Evolutionary conservation across 2,113 vertebrate genomes (phyloP), one percentile per base, ranked within the genome.

Genomic region (Eubucco bourcierii): DNA sequence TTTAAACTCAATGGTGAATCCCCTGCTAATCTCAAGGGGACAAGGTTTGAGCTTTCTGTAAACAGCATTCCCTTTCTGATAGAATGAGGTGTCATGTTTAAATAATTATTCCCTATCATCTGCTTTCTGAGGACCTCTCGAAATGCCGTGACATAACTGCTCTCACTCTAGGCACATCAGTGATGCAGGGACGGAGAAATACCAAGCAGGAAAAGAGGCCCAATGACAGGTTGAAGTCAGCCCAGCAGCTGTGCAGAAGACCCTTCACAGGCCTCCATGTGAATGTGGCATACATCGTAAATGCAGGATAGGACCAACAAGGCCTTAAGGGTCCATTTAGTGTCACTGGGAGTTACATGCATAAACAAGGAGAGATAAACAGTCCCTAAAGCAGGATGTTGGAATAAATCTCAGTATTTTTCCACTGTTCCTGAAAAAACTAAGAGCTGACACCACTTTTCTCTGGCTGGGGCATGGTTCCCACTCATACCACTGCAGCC

Each of bases 271-370:
- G 41, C 50, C 82, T 64, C 76, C 34, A 34, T 0, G 34, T 5
- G 47, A 76, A 58, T 10, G 2, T 10, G 1, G 64, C 50, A 5
- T 2, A 37, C 63, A 73, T 56, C 28, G 29, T 8, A 87, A 85
- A 72, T 14, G 47, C 72, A 39, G 90, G 88, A 76, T 16, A 52
- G 50, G 68, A 87, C 72, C 27, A 0, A 59, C 2, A 1, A 64
- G 60, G 86, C 91, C 89, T 73, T 87, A 52, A 47, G 64, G 95
- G 83, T 76, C 88, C 90, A 53, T 47, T 90, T 63, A 47, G 81
- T 74, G 86, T 91, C 89, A 87, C 70, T 90, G 72, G 88, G 75
- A 94, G 92, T 95, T 97, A 92, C 70, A 84, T 71, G 64, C 80
- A 77, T 81, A 96, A 94, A 88, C n/a, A 19, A 94, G 95, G 76